Conservation (phyloP, 1,140 invertebrate genomes). For the Drosophila truncata region DNA sequence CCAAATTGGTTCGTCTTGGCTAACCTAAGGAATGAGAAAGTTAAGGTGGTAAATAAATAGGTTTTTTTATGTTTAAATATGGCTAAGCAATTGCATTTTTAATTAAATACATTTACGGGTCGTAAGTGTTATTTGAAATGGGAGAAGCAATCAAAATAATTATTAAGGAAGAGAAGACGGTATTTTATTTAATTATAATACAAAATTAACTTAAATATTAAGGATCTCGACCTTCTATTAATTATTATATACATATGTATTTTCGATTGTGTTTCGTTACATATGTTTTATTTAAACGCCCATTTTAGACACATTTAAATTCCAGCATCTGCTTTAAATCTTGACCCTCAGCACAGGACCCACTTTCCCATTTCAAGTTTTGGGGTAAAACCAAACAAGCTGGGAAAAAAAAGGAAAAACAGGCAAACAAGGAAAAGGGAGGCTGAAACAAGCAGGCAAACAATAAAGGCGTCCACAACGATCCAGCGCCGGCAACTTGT, state of each 20-base stretch:
- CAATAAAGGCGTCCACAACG: conserved; percentile 63
- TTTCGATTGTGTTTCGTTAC: not conserved
- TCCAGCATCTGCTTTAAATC: conserved; percentile 36
- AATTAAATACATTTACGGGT: not conserved
- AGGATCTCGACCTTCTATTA: not conserved
- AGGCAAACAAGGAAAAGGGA: conserved; percentile 19
- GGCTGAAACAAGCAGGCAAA: conserved; percentile 54
- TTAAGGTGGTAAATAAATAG: not conserved
- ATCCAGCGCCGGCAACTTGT: conserved; percentile 61
- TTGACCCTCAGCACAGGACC: not conserved
- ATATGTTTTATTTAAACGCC: conserved; percentile 6
- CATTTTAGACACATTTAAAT: conserved; percentile 29
- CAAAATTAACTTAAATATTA: not conserved
- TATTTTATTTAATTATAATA: too few species aligned
- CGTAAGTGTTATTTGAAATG: not conserved
- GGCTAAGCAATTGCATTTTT: not conserved
- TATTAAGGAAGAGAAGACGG: not conserved
- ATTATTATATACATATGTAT: not conserved
- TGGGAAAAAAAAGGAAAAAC: conserved; percentile 23
- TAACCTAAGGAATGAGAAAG: not conserved
- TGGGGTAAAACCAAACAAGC: conserved; percentile 4
- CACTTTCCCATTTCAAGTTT: conserved; percentile 14
- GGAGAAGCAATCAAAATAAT: not conserved
- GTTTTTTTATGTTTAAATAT: not conserved
- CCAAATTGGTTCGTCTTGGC: not conserved